Base-by-base conservation (phyloP, 1,140 invertebrate genomes). In the Melanaphis sacchari region DNA sequence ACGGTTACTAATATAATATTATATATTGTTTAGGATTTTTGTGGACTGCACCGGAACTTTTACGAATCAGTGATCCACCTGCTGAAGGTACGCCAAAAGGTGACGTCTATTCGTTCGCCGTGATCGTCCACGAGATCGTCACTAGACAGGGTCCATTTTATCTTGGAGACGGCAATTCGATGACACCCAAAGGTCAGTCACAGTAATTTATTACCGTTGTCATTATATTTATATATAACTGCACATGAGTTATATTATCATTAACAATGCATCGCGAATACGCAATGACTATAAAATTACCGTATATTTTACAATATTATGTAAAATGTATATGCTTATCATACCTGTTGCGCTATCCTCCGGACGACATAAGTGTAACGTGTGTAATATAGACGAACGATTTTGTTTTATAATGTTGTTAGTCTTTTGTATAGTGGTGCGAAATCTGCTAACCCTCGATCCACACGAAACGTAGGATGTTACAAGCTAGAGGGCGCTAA, bases 91-190 rank as follows among this genome's bases (percentile, higher is more conserved):
- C 97, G 0, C 98, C 98, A 94, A 98, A 98, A 95, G 98, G 97
- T 1, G 98, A 99, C 95, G 97, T 99, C 1, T 99, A 99, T 95
- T 98, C 98, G 41, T 99, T 99, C 95, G 98, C 96, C n/a, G 98
- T 99, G 94, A 98, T 99, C 94, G 97, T 99, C 94, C 98, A 99
- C 94, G 98, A 99, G 95, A 99, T 99, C 93, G 96, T 97, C 38
- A 96, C 97, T 93, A 95, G 98, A 93, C 97, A 98, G 95, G 99
- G 98, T 43, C 97, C 97, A 18, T 99, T 99, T 95, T 98, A 98
- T 95, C 95, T 98, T 81, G 97, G 97, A 88, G 95, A 97, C 82
- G 95, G 95, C 54, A 95, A 96, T 91, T 95, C 96, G 93, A 95
- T 97, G 93, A 95, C 96, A 90, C 97, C 97, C 6, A 96, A 97